Percentiles rank a stretch among this genome's conserved stretches.
Conservation (phyloP, 2,888 invertebrate genomes). For the Stenolophus ochropezus region DNA sequence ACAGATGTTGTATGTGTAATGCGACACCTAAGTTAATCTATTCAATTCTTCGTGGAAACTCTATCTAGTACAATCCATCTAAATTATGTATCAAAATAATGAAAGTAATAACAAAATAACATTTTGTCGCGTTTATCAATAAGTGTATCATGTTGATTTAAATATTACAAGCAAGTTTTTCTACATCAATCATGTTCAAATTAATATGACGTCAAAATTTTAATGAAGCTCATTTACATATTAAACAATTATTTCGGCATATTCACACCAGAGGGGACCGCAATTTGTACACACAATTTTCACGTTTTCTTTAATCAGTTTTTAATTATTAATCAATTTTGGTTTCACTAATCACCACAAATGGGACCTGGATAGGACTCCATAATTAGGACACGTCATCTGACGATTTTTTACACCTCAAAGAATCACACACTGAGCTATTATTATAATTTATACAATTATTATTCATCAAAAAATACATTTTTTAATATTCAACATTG, state of each 20-base stretch:
- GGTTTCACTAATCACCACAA: not conserved
- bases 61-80: not conserved
- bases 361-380: not conserved
- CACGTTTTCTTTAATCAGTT: conserved; percentile 32
- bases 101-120: conserved; percentile 29
- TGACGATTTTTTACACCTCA: not conserved
- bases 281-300: conserved; percentile 28
- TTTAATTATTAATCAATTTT: conserved; percentile 31
- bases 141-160: conserved; percentile 32
- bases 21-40: too few species aligned
- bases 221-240: conserved; percentile 34
- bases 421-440: not conserved
- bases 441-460: too few species aligned
- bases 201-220: conserved; percentile 37
- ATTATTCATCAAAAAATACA: too few species aligned
- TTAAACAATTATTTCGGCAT: conserved; percentile 32
- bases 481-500: too few species aligned
- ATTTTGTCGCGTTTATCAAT: conserved; percentile 29
- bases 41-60: not conserved
- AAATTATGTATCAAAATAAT: conserved; percentile 31
- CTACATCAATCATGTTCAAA: conserved; percentile 39
- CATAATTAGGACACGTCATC: not conserved
- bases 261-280: conserved; percentile 19
- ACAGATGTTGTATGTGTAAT: too few species aligned
- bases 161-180: conserved; percentile 39